Base-by-base conservation (phyloP, 1,140 invertebrate species). In the Papilio aristodemus region DNA sequence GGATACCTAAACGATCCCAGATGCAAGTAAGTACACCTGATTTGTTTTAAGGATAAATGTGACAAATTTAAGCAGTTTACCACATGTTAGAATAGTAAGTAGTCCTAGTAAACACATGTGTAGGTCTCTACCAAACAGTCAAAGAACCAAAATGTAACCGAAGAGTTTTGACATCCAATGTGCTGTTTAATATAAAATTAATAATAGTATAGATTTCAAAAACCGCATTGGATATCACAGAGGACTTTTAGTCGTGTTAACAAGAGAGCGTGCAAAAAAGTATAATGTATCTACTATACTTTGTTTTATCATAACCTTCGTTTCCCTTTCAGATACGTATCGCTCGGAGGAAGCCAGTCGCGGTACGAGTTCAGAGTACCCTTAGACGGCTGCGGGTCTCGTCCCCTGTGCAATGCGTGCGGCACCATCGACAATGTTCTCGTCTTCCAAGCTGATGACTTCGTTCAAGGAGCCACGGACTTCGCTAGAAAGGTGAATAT, bases 381-480 rank as follows among this genome's bases (percentile, higher is more conserved):
- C 19, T 86, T 93, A 63, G 90, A 93, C 38, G 93, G 92, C 32
- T 95, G 95, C 72, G 94, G 94, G 17, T 93, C 93, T 17, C 90
- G 93, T 32, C 92, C 93, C 0, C 91, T 93, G 3, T 94, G 93
- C 76, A 91, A 93, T 13, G 89, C 93, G 10, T 93, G 94, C 69
- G 91, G 92, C 17, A 93, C 93, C 36, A 85, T 94, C 38, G 94
- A 94, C 80, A 95, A 95, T 71, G 91, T 94, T 37, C 88, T 95
- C 1, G 92, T 95, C 62, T 94, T 95, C 72, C 94, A 95, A 81
- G 91, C 93, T 39, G 94, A 95, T 75, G 93, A 94, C 72, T 86
- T 92, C 25, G 92, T 95, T 27, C 94, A 94, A 81, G 93, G 89
- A 14, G 68, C 89, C 13, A 75, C 74, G 25, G 89, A 91, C 70